phyloP scores from a whole-genome alignment of 2,113 vertebrate genomes.

The Rhinoderma darwinii region DNA sequence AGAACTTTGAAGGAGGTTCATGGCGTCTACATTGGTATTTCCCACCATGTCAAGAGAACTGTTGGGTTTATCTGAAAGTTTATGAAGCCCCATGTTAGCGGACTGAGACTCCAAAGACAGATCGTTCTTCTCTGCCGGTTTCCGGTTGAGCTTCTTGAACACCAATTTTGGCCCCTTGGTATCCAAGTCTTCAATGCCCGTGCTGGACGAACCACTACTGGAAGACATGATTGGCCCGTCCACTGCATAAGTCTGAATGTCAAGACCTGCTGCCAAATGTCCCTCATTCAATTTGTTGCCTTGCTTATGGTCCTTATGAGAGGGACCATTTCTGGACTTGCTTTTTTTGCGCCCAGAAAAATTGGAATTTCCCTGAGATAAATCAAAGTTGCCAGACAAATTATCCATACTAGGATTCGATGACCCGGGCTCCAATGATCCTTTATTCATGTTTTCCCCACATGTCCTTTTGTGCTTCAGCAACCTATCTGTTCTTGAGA shows the following conservation, averaged over 20 bases:
- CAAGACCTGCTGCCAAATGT: slow-evolving; percentile 76
- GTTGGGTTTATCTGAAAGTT: slow-evolving; percentile 85
- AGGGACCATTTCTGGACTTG: slow-evolving; percentile 85
- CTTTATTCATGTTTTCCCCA: slow-evolving; percentile 96
- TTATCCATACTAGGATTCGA: slow-evolving; percentile 85
- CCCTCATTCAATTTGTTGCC: slow-evolving; percentile 82
- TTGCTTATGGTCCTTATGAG: slow-evolving; percentile 86
- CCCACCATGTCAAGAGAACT: slow-evolving; percentile 80
- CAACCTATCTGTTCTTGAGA: slow-evolving; percentile 97
- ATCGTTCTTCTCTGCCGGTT: slow-evolving; percentile 84
- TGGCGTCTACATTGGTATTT: slow-evolving; percentile 78
- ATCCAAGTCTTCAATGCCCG: slow-evolving; percentile 80
- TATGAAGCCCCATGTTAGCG: slow-evolving; percentile 80
- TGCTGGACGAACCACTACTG: slow-evolving; percentile 80
- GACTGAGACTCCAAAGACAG: slow-evolving; percentile 82
- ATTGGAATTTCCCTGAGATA: slow-evolving; percentile 93
- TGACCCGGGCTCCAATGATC: slow-evolving; percentile 85
- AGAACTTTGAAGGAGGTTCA: slow-evolving; percentile 87
- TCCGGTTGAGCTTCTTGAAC: slow-evolving; percentile 91
- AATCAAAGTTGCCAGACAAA: slow-evolving; percentile 85
- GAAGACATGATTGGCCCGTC: slow-evolving; percentile 85
- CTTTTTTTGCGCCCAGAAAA: slow-evolving; percentile 89
- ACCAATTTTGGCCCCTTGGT: slow-evolving; percentile 89
- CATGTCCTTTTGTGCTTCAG: slow-evolving; percentile 99
- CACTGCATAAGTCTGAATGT: slow-evolving; percentile 86